Conservation (phyloP, 2,888 invertebrate genomes). For the Eupithecia insigniata region DNA sequence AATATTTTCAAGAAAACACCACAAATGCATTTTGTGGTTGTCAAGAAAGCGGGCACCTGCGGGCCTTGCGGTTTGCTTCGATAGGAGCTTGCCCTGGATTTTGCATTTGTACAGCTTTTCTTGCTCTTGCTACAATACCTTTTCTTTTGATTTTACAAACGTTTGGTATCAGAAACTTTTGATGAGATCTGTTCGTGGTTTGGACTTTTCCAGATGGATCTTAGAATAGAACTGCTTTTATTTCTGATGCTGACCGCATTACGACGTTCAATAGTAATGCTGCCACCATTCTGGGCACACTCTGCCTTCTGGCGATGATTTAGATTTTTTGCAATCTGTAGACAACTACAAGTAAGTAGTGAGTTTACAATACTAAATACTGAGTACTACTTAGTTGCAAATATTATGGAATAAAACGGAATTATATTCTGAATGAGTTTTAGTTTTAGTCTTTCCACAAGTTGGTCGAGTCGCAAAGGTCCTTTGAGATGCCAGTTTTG, state of each 20-base stretch:
- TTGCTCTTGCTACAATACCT: background rate
- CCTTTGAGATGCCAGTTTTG: no score
- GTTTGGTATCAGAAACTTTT: background rate
- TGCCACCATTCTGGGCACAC: no score
- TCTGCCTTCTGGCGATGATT: no score
- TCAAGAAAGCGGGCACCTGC: slow-evolving; percentile 2
- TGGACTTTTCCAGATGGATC: background rate
- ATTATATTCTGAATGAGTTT: no score
- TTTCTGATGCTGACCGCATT: no score
- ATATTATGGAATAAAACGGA: no score
- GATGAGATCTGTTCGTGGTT: background rate
- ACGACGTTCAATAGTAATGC: no score
- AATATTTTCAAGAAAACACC: background rate
- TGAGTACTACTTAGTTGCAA: no score
- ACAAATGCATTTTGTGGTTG: background rate
- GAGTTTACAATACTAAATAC: no score
- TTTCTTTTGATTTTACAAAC: background rate
- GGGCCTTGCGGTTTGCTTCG: slow-evolving; percentile 18
- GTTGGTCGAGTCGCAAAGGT: background rate
- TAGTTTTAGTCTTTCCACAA: no score
- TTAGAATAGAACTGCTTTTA: background rate
- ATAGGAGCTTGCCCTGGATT: slow-evolving; percentile 2
- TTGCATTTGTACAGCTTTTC: slow-evolving; percentile 18
- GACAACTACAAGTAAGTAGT: no score
- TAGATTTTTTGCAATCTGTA: no score